phyloP scores from a whole-genome alignment of 2,797 vertebrate species.

The Mormyrus proboscirostris region DNA sequence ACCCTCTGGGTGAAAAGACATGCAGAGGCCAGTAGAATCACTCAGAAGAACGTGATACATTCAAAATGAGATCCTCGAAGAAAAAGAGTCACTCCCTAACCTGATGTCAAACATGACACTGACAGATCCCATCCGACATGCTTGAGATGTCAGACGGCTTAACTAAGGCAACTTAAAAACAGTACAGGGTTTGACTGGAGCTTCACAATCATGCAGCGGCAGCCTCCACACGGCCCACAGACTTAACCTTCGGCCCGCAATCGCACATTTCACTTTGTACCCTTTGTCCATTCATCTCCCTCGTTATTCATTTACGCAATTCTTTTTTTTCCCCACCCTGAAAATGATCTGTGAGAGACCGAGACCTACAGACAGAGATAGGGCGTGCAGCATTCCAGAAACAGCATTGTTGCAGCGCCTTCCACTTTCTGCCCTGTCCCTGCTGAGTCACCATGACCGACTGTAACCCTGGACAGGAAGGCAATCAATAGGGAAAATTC shows the following conservation, averaged over 20 bases:
- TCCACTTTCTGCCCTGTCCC: not conserved
- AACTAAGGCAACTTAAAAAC: not conserved
- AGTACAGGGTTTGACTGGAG: not conserved
- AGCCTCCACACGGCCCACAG: not conserved
- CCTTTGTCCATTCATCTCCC: not conserved
- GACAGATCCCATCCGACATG: not conserved
- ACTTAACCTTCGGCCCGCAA: not conserved
- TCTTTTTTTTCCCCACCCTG: not conserved
- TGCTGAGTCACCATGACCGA: not conserved
- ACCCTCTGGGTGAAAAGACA: not conserved
- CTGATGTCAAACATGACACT: not conserved
- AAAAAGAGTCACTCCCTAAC: not conserved
- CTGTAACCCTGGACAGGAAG: not conserved
- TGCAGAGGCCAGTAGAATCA: not conserved
- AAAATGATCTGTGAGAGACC: not conserved
- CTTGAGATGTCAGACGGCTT: not conserved
- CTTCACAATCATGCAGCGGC: not conserved
- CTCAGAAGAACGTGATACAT: not conserved
- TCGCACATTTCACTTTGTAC: not conserved
- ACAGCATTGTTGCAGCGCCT: not conserved
- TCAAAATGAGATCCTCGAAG: not conserved
- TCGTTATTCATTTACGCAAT: not conserved
- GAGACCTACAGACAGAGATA: not conserved
- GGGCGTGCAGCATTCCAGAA: constrained; percentile 2
- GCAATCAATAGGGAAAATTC: not conserved